Conservation (phyloP, 2,797 vertebrate species). For the Lepidocolaptes lacrymiger region DNA sequence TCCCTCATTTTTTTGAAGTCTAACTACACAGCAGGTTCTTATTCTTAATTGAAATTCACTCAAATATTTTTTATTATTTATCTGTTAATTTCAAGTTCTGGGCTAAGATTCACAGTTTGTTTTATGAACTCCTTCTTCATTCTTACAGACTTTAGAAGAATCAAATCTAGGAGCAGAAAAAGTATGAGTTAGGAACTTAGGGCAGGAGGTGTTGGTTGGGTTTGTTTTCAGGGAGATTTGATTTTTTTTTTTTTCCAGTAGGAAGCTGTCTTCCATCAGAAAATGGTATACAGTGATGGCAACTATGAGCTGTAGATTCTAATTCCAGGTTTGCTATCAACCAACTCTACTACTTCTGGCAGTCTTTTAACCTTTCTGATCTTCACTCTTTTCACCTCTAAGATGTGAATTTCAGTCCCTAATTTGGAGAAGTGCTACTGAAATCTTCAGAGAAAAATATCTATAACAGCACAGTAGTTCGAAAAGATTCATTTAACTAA, state of each 20-base stretch:
- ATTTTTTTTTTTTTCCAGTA: not conserved
- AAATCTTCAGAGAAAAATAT: not conserved
- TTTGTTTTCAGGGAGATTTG: not conserved
- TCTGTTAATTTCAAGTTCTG: not conserved
- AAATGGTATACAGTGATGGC: not conserved
- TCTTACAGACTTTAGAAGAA: not conserved
- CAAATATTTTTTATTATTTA: not conserved
- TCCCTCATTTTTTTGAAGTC: not conserved
- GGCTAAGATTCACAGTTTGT: not conserved
- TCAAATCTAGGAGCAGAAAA: not conserved
- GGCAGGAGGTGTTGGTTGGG: rapidly evolving
- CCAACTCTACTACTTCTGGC: not conserved
- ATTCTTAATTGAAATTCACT: not conserved
- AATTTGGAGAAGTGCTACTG: not conserved
- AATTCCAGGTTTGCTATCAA: not conserved
- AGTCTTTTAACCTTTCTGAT: not conserved
- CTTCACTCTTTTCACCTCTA: not conserved
- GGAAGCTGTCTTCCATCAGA: not conserved
- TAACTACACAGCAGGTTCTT: not conserved
- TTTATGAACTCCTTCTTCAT: not conserved
- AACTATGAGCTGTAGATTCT: not conserved
- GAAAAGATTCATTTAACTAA: not conserved
- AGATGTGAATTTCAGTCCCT: not conserved
- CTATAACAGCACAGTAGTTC: not conserved
- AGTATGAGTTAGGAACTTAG: not conserved